Evolutionary conservation across 2,888 invertebrate species (phyloP), one percentile per base, ranked within the genome.

Genomic region (Lapara coniferarum): DNA sequence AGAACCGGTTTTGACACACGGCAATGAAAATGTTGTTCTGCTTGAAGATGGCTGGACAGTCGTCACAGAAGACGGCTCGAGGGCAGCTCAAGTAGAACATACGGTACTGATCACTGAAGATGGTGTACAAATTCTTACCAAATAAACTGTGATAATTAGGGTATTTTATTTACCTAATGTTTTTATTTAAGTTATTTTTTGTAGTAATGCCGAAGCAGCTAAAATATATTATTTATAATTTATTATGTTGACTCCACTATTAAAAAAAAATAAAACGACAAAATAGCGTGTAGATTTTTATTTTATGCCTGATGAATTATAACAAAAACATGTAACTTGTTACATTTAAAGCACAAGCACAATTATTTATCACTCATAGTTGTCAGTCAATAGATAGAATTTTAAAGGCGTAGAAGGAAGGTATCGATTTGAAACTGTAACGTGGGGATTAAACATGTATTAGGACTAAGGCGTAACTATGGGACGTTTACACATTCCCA

Each of bases 21-120:
- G 98, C 0, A 90, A 89, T 0, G 93, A 94, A 57, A 92, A 96
- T 69, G 94, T 97, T 2, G 94, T 95, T 37, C 93, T 97, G 71
- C 93, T 97, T 16, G 96, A 97, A 68, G 99, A 99, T 86, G 96
- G 97, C 0, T 99, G 99, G 99, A 99, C 99, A 0, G 97, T 97
- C 0, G 94, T 97, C 0, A 98, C 98, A 0, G 88, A 94, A 30
- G 99, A 99, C 82, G 94, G 95, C 73, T 95, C 97, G 0, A 94
- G 98, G 77, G 96, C 97, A 4, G 98, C 98, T 0, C 99, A 99
- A 89, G 96, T 96, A 77, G 99, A 99, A 89, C 98, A 99, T 85
- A 99, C 99, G 0, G 94, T 99, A 69, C 93, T 98, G 0, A 96
- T 99, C 51, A 98, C 98, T 0, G 94, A 96, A 6, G 79, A 92